Evolutionary conservation across 30 jellyfish, hydroid and myxozoan species (phyloP).

Genomic region (Mastigias papua): DNA sequence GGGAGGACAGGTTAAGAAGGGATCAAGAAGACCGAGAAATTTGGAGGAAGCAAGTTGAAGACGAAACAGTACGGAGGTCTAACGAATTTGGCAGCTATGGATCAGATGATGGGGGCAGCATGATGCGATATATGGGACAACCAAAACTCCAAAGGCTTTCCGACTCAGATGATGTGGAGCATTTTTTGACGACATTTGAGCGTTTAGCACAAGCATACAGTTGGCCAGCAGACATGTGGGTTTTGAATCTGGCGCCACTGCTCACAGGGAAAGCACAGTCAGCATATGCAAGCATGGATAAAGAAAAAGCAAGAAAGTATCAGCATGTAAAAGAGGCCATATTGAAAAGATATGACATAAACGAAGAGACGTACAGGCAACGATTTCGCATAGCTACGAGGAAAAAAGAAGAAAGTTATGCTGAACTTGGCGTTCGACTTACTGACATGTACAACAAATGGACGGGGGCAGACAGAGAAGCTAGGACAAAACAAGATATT

Average conservation of each 20-base stretch:
- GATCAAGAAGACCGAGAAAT: slow-evolving; percentile 23
- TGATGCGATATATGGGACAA: slow-evolving; percentile 12
- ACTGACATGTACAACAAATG: not conserved
- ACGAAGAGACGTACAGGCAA: not conserved
- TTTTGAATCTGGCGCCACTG: slow-evolving; percentile 19
- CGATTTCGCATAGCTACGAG: not conserved
- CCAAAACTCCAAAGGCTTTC: slow-evolving; percentile 20
- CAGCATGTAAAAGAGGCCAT: not conserved
- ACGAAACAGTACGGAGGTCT: not conserved
- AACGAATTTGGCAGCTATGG: not conserved
- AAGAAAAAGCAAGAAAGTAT: not conserved
- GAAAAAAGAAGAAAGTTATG: not conserved
- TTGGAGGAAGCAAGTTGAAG: slow-evolving; percentile 12
- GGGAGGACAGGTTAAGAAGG: not conserved
- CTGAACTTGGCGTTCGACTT: not conserved
- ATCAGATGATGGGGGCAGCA: slow-evolving; percentile 20
- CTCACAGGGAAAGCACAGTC: slow-evolving; percentile 6
- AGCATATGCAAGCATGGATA: not conserved
- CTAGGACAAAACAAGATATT: slow-evolving; percentile 3
- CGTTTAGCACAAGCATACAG: slow-evolving; percentile 11
- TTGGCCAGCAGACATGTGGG: slow-evolving; percentile 15
- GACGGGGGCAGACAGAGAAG: slow-evolving; percentile 10
- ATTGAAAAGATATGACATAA: not conserved
- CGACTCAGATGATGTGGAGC: slow-evolving; percentile 3
- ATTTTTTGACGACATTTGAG: slow-evolving; percentile 13